Evolutionary conservation across 37 sponge, comb jelly and placozoan genomes (phyloP).

Genomic region (Eunapius fragilis): DNA sequence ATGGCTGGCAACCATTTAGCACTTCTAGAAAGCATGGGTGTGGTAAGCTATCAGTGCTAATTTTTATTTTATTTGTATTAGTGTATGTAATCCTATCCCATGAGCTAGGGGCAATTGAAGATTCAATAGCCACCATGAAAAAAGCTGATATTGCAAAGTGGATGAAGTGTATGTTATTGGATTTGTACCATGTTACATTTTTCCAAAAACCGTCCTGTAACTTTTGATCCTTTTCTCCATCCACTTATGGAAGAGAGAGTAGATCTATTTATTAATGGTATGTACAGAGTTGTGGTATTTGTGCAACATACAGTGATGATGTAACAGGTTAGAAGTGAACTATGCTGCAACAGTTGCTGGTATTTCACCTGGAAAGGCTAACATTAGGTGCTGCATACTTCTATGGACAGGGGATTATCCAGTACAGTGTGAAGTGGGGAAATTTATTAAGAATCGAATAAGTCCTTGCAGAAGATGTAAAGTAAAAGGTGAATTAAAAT

Average conservation of each 20-base stretch:
- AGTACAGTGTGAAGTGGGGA: conserved; percentile 30
- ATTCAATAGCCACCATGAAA: conserved; percentile 25
- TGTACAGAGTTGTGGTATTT: too few species aligned
- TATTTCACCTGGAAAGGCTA: conserved; percentile 18
- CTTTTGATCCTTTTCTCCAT: conserved; percentile 22
- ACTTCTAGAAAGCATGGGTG: conserved; percentile 19
- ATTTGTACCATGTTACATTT: conserved; percentile 25
- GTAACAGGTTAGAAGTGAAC: conserved; percentile 9
- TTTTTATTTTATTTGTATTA: background rate
- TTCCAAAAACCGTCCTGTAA: conserved; percentile 18
- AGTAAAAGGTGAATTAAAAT: conserved; percentile 6
- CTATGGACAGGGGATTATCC: conserved; percentile 35
- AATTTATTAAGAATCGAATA: conserved; percentile 8
- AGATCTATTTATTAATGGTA: conserved; percentile 35
- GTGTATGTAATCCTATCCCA: too few species aligned
- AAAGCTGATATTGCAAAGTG: conserved; percentile 10
- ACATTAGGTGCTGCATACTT: conserved; percentile 7
- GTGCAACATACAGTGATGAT: too few species aligned
- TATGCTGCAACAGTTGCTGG: conserved; percentile 8
- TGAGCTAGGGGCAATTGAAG: conserved; percentile 24
- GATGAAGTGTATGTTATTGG: conserved; percentile 40
- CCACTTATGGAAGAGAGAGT: conserved; percentile 23
- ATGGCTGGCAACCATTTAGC: conserved; percentile 35
- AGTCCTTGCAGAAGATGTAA: conserved; percentile 11
- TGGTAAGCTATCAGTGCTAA: conserved; percentile 3